Base-by-base conservation (phyloP, 2,888 invertebrate genomes). In the Heliconius aoede region DNA sequence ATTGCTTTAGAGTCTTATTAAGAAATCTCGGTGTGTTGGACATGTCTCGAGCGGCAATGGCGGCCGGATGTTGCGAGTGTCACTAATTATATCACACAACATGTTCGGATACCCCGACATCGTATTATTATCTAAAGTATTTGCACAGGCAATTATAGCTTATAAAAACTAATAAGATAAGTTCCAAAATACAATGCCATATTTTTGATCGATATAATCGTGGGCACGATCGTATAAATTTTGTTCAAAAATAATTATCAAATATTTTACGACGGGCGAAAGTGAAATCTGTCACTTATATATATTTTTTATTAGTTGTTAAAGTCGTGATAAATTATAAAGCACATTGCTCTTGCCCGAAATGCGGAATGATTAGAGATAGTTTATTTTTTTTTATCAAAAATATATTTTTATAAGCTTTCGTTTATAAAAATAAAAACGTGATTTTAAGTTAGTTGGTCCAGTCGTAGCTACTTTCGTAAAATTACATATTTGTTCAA, bases 251-350 rank as follows among this genome's bases (percentile, higher is more conserved):
- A 76, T 72, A 64, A 76, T 72, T 69, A 62, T 76, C 64, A 82
- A 80, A 81, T 78, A 81, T 80, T n/a, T 81, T 83, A 84, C 88
- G 89, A 88, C 84, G 82, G 82, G 91, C 87, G 90, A 91, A 91
- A 91, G 91, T 87, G 84, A 85, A 84, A 80, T 82, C 77, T 76
- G 78, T 79, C 80, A 73, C 32, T 69, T 78, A 74, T 72, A 73
- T 55, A 40, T 21, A 2, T 73, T 72, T 75, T 71, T 62, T 69
- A 61, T 68, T 58, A 67, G 36, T 55, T 64, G 65, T 60, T 58
- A 74, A 67, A 28, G 65, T 65, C 65, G 55, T 65, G 74, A 68
- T 67, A 68, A 26, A 67, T 74, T 60, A 67, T 69, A 55, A 69
- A 69, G 55, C 30, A 55, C 51, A 69, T 69, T 55, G 30, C 51